phyloP scores from a whole-genome alignment of 2,797 vertebrate genomes.

The Coregonus ussuriensis region DNA sequence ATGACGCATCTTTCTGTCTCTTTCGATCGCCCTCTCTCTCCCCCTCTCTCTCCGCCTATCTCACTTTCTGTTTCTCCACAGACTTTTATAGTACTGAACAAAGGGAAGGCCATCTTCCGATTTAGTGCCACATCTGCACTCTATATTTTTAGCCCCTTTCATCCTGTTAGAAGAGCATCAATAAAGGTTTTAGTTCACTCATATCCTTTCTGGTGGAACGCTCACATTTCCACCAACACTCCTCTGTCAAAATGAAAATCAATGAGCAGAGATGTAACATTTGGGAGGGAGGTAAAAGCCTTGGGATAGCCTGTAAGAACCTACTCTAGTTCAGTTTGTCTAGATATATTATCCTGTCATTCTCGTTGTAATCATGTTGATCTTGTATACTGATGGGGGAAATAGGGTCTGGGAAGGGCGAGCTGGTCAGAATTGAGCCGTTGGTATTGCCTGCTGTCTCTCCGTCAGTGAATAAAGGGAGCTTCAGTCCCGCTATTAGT shows the following conservation, averaged over 20 bases:
- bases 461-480: not conserved
- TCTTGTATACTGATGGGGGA: not conserved
- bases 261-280: not conserved
- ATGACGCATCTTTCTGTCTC: not conserved
- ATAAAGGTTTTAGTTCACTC: constrained; percentile 97
- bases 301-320: not conserved
- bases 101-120: constrained; percentile 98
- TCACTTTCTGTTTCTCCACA: constrained; percentile 69
- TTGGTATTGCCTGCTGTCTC: not conserved
- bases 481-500: not conserved
- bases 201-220: constrained; percentile 87
- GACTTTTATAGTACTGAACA: constrained; percentile 99
- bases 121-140: constrained; percentile 97
- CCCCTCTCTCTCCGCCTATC: constrained; percentile 1
- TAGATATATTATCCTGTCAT: not conserved
- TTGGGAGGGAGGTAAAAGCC: not conserved
- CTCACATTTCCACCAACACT: not conserved
- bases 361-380: not conserved
- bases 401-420: not conserved
- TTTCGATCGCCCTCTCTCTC: not conserved
- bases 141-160: constrained; percentile 95
- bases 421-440: not conserved
- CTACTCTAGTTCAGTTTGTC: not conserved
- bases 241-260: not conserved
- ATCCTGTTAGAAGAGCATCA: constrained; percentile 88